A percentile compares a stretch with the other conserved stretches of the same genome.
phyloP scores from a whole-genome alignment of 2,113 vertebrate genomes.

The Neolamprologus ventralis region DNA sequence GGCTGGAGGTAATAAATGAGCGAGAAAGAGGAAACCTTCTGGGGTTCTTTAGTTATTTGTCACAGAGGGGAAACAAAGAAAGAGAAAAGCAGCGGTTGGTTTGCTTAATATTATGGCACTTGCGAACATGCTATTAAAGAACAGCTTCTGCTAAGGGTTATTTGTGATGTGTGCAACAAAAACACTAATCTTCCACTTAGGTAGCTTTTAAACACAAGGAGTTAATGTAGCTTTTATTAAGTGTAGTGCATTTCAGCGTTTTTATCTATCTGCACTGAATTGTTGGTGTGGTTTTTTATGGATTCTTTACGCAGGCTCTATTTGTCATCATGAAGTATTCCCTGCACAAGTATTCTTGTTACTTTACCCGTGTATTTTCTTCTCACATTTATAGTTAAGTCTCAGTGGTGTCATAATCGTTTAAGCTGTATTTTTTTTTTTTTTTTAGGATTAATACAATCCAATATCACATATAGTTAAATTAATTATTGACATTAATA shows the following conservation, averaged over 20 bases:
- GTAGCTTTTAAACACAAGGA: background rate
- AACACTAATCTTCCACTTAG: background rate
- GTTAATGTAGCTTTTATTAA: background rate
- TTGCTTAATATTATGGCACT: background rate
- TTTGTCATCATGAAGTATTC: background rate
- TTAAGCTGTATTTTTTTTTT: fast-evolving
- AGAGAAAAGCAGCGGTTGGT: background rate
- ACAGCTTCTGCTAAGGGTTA: background rate
- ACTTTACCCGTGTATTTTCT: background rate
- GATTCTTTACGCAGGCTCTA: background rate
- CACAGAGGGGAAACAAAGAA: background rate
- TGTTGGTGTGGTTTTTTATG: background rate
- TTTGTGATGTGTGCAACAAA: background rate
- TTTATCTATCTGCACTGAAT: background rate
- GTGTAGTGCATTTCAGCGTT: background rate
- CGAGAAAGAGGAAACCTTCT: background rate
- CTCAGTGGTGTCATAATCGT: background rate
- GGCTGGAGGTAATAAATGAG: background rate
- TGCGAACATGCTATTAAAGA: background rate
- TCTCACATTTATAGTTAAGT: background rate
- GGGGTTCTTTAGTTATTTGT: background rate
- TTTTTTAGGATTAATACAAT: background rate
- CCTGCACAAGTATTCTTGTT: background rate
- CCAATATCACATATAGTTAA: background rate
- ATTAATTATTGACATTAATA: background rate